Evolutionary conservation across 1,140 invertebrate species (phyloP).

Genomic region (Ceratina calcarata): DNA sequence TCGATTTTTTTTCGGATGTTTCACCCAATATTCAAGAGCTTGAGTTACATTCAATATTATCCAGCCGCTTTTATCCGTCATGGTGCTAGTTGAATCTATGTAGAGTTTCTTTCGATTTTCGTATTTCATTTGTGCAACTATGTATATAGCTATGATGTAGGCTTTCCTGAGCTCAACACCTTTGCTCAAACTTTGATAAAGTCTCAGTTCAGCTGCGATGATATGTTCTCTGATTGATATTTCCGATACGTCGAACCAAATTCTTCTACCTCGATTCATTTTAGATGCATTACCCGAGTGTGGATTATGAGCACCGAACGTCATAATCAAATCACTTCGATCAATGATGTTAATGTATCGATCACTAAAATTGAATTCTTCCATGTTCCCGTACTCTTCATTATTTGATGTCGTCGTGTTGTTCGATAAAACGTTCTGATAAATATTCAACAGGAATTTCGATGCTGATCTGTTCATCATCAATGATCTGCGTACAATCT

Average conservation of each 20-base stretch:
- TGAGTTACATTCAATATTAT: conserved; percentile 87
- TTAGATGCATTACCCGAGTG: conserved; percentile 77
- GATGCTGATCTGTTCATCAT: conserved; percentile 86
- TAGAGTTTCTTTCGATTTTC: conserved; percentile 81
- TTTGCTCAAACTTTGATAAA: conserved; percentile 80
- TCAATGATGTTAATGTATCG: conserved; percentile 87
- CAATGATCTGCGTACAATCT: conserved; percentile 74
- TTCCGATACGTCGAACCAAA: conserved; percentile 93
- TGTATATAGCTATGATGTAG: conserved; percentile 50
- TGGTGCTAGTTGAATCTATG: conserved; percentile 80
- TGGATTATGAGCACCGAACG: conserved; percentile 87
- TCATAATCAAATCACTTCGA: conserved; percentile 93
- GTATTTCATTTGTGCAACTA: conserved; percentile 30
- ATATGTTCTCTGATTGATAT: conserved; percentile 87
- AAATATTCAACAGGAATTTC: conserved; percentile 91
- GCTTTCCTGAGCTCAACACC: conserved; percentile 4
- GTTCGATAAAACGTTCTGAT: conserved; percentile 79
- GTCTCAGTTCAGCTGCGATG: conserved; percentile 89
- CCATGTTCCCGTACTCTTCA: conserved; percentile 37
- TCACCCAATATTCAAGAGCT: conserved; percentile 86
- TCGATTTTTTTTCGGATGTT: conserved; percentile 86
- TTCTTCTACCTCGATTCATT: conserved; percentile 85
- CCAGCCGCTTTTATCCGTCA: conserved; percentile 85
- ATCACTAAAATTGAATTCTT: conserved; percentile 85
- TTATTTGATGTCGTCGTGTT: conserved; percentile 71